phyloP scores from a whole-genome alignment of 2,797 vertebrate genomes.

The Sebastes miniatus region DNA sequence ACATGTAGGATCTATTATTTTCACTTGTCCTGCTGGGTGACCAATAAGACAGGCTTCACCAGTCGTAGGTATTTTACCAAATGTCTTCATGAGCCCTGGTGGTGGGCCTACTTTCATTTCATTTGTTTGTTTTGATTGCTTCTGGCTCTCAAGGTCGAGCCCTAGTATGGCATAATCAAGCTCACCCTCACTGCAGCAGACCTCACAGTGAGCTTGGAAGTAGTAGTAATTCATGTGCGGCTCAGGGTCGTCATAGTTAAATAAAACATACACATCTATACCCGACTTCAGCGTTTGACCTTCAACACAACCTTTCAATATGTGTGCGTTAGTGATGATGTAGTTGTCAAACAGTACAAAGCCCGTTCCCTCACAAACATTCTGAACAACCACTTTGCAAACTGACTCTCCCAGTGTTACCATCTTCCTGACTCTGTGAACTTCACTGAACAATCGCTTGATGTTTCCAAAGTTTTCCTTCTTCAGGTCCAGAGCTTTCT shows the following conservation, averaged over 20 bases:
- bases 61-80: background rate
- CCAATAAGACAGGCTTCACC: constrained; percentile 45
- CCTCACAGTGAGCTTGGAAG: background rate
- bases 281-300: fast-evolving
- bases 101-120: background rate
- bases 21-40: constrained; percentile 15
- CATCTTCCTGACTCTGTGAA: constrained; percentile 7
- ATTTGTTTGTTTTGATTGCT: background rate
- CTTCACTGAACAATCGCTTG: constrained; percentile 24
- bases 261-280: fast-evolving
- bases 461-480: constrained; percentile 39
- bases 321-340: constrained; percentile 37
- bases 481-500: fast-evolving
- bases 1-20: constrained; percentile 22
- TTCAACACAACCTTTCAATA: fast-evolving
- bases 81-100: constrained; percentile 32
- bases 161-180: constrained; percentile 21
- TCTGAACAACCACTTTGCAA: background rate
- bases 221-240: fast-evolving
- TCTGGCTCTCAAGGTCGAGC: background rate
- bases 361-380: constrained; percentile 20
- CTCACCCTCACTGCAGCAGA: fast-evolving
- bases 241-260: background rate
- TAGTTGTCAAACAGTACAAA: constrained; percentile 36
- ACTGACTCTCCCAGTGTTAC: background rate